Conservation (phyloP, 2,113 vertebrate species). For the Coturnix japonica region DNA sequence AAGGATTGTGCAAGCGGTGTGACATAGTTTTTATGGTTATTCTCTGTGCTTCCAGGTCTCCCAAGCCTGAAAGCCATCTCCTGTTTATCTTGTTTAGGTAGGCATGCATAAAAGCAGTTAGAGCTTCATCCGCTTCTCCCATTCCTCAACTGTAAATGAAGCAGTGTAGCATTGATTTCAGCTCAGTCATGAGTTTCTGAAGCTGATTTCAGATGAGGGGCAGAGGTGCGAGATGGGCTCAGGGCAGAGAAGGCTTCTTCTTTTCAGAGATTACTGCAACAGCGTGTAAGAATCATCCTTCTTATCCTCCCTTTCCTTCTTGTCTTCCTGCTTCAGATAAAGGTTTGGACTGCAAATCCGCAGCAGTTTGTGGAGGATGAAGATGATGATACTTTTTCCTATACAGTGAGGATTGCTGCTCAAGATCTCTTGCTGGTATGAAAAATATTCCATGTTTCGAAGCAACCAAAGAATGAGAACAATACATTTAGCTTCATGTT, state of each 20-base stretch:
- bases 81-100: neutral
- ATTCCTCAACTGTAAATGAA: conserved; percentile 6
- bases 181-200: neutral
- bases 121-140: conserved; percentile 3
- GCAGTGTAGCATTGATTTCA: neutral
- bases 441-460: neutral
- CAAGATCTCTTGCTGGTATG: conserved; percentile 95
- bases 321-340: conserved; percentile 81
- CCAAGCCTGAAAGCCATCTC: neutral
- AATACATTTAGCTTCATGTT: neutral
- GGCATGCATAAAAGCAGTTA: neutral
- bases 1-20: neutral
- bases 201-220: neutral
- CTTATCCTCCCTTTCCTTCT: neutral
- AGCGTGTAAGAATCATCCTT: neutral
- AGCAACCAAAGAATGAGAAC: neutral
- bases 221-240: neutral
- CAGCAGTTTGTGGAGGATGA: conserved; percentile 99
- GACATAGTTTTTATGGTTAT: neutral
- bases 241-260: neutral
- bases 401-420: conserved; percentile 96
- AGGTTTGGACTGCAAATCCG: conserved; percentile 96
- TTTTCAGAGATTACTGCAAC: neutral
- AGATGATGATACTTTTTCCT: conserved; percentile 98
- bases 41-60: neutral